phyloP scores from a whole-genome alignment of 2,888 invertebrate species.

The Abscondita cerata region DNA sequence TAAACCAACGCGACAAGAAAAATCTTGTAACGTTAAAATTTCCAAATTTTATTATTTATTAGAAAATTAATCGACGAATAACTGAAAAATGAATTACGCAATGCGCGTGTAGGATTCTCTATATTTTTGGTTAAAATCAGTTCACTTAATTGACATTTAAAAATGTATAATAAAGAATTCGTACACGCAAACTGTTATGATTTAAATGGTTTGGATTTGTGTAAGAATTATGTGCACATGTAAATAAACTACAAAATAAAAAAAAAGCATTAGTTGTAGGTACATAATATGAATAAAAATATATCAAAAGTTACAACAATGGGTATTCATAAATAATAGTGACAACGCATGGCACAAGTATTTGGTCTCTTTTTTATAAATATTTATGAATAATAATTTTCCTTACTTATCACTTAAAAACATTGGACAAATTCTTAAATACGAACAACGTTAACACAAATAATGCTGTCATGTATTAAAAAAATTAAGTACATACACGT shows the following conservation, averaged over 20 bases:
- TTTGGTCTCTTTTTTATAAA: slow-evolving; percentile 30
- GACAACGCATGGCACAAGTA: slow-evolving; percentile 27
- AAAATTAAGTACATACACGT: slow-evolving; percentile 1
- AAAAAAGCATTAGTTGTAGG: slow-evolving; percentile 10
- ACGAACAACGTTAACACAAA: slow-evolving; percentile 6
- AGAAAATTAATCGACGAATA: slow-evolving; percentile 9
- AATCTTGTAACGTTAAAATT: slow-evolving; percentile 6
- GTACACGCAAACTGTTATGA: background rate
- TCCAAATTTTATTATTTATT: slow-evolving; percentile 12
- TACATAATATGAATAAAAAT: slow-evolving; percentile 27
- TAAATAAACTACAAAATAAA: slow-evolving; percentile 17
- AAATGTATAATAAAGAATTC: slow-evolving; percentile 1
- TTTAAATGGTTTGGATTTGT: background rate
- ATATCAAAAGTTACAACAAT: slow-evolving; percentile 28
- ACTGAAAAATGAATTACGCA: background rate
- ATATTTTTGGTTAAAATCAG: background rate
- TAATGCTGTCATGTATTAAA: slow-evolving; percentile 1
- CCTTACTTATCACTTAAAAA: slow-evolving; percentile 14
- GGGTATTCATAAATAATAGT: slow-evolving; percentile 10
- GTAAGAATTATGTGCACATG: slow-evolving; percentile 14
- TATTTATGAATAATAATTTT: slow-evolving; percentile 21
- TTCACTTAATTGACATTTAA: background rate
- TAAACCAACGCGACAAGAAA: slow-evolving; percentile 17
- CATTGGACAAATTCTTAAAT: slow-evolving; percentile 10
- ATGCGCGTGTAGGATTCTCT: background rate